Percentiles rank a stretch among this genome's conserved stretches.
These are phyloP conservation scores for Drosophila sechellia DNA, from an alignment of 1,140 invertebrate genomes.

Conservation along the genomic window DNA sequence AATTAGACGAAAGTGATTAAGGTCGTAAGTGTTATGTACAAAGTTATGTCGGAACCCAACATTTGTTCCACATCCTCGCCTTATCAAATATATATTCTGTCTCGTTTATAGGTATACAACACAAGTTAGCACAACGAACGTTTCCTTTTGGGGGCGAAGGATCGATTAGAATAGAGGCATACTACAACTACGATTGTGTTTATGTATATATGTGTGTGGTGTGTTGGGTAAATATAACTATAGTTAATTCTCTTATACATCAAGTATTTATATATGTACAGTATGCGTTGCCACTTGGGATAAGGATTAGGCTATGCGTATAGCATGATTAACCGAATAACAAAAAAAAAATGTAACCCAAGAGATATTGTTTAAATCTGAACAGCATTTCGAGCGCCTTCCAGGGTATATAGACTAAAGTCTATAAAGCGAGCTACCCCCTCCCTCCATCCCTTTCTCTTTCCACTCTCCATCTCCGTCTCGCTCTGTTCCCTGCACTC, in stretches of 20 bases:
- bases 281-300: conserved; percentile 20
- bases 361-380: conserved; percentile 4
- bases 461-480: conserved; percentile 1
- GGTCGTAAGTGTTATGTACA: conserved; percentile 47
- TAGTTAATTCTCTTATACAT: conserved; percentile 38
- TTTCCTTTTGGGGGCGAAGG: conserved; percentile 4
- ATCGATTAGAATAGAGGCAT: conserved; percentile 11
- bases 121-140: conserved; percentile 53
- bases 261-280: conserved; percentile 45
- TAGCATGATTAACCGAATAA: conserved; percentile 19
- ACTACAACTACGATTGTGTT: conserved; percentile 12
- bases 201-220: conserved; percentile 9
- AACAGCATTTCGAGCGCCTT: conserved; percentile 13
- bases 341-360: conserved; percentile 20
- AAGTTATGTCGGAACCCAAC: conserved; percentile 17
- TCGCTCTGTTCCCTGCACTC: conserved; percentile 7
- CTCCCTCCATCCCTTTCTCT: neutral
- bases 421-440: conserved; percentile 17
- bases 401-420: conserved; percentile 1
- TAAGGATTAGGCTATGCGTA: conserved; percentile 10
- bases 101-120: conserved; percentile 38
- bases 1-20: conserved; percentile 33
- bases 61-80: conserved; percentile 14
- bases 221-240: conserved; percentile 14
- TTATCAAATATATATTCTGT: conserved; percentile 19